Conservation (phyloP, 2,797 vertebrate species). For the Hafferia zeledoni region DNA sequence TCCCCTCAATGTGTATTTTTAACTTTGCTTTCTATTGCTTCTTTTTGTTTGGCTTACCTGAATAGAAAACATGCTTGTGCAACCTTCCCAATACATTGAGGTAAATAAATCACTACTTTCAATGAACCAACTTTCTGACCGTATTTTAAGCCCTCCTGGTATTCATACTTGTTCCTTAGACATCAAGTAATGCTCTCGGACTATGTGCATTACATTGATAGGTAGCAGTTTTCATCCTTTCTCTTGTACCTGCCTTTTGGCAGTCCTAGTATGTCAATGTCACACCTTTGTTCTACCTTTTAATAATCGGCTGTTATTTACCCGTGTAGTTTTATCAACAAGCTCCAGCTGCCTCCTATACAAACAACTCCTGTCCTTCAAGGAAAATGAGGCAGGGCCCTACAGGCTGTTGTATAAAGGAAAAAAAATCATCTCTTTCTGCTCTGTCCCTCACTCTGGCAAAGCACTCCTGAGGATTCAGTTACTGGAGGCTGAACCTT, state of each 20-base stretch:
- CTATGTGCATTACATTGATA: background rate
- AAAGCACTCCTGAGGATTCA: background rate
- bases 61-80: background rate
- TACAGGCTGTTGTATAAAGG: background rate
- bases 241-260: background rate
- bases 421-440: background rate
- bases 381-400: background rate
- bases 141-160: background rate
- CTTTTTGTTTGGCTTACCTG: background rate
- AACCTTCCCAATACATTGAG: background rate
- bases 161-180: background rate
- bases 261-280: background rate
- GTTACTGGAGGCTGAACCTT: background rate
- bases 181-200: background rate
- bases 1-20: background rate
- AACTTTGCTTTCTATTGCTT: background rate
- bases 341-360: background rate
- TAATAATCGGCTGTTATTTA: background rate
- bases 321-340: background rate
- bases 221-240: background rate
- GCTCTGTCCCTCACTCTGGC: background rate
- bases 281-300: background rate
- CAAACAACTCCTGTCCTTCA: background rate
- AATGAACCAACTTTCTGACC: background rate
- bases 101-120: background rate